These are phyloP conservation scores for Tamandua tetradactyla DNA, from an alignment of 2,797 vertebrate species.

Conservation along the genomic window DNA sequence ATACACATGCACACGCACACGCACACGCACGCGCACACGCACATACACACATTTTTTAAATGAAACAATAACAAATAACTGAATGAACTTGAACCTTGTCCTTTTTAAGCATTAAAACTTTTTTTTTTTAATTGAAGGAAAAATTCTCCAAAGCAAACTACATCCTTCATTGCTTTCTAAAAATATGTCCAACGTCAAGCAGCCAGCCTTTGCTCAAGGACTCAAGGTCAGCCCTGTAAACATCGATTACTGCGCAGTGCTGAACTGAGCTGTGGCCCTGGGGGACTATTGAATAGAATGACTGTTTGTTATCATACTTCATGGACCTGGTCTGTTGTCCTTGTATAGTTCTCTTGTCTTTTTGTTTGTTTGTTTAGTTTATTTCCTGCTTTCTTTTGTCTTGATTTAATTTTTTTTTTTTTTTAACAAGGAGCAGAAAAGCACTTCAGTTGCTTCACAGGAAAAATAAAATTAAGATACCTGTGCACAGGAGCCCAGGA, in stretches of 20 bases:
- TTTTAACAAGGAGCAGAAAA: neutral
- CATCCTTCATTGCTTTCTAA: neutral
- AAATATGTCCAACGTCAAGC: neutral
- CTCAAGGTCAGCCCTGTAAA: neutral
- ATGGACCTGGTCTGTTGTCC: neutral
- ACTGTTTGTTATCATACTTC: neutral
- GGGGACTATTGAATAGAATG: neutral
- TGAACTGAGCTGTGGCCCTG: neutral
- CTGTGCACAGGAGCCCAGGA: neutral
- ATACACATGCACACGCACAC: too few species aligned
- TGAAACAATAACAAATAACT: slow-evolving; percentile 9
- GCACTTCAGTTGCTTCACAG: neutral
- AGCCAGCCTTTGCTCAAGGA: neutral
- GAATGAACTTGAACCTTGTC: neutral
- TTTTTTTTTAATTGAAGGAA: slow-evolving; percentile 42
- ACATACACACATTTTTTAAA: neutral
- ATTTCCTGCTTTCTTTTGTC: neutral
- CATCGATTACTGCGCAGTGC: neutral
- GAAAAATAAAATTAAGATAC: neutral
- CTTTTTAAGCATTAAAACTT: slow-evolving; percentile 17
- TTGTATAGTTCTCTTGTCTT: neutral
- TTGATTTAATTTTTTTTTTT: slow-evolving; percentile 18
- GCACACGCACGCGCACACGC: too few species aligned
- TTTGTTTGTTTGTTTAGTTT: neutral
- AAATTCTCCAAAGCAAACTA: neutral